Conservation (phyloP, 2,113 vertebrate species). For the Piaya cayana region DNA sequence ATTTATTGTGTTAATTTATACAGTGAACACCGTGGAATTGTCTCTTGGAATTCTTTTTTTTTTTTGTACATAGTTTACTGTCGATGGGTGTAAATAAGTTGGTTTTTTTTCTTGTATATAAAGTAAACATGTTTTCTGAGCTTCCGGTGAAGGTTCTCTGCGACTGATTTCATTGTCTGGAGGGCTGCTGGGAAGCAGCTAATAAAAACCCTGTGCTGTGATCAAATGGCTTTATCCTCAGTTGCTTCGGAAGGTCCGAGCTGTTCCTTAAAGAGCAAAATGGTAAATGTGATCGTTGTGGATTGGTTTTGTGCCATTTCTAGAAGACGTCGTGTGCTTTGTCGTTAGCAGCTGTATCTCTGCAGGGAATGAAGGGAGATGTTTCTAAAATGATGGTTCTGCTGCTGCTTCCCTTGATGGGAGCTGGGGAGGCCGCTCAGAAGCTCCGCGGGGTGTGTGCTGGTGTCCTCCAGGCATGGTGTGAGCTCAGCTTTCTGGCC, state of each 20-base stretch:
- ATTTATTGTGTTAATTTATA: slow-evolving; percentile 87
- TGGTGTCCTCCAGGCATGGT: background rate
- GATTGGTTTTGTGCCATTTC: background rate
- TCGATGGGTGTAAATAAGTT: slow-evolving; percentile 71
- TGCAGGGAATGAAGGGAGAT: background rate
- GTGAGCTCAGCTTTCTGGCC: background rate
- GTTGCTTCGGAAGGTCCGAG: background rate
- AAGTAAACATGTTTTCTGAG: slow-evolving; percentile 73
- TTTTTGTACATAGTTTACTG: slow-evolving; percentile 70
- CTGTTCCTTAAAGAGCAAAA: background rate
- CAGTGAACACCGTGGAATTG: slow-evolving; percentile 56
- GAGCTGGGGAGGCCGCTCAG: background rate
- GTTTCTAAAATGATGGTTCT: background rate
- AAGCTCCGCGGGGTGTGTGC: background rate
- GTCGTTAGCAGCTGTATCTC: background rate
- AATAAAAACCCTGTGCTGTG: slow-evolving; percentile 33
- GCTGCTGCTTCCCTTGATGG: background rate
- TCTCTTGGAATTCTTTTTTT: slow-evolving; percentile 55
- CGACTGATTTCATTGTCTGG: background rate
- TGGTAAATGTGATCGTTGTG: background rate
- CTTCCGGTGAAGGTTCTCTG: slow-evolving; percentile 44
- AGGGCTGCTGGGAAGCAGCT: background rate
- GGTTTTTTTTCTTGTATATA: slow-evolving; percentile 75
- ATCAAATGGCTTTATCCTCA: background rate
- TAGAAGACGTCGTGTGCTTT: background rate